A percentile compares a stretch with the other conserved stretches of the same genome.
Conservation (phyloP, 2,888 invertebrate species). For the Drosophila helvetica region DNA sequence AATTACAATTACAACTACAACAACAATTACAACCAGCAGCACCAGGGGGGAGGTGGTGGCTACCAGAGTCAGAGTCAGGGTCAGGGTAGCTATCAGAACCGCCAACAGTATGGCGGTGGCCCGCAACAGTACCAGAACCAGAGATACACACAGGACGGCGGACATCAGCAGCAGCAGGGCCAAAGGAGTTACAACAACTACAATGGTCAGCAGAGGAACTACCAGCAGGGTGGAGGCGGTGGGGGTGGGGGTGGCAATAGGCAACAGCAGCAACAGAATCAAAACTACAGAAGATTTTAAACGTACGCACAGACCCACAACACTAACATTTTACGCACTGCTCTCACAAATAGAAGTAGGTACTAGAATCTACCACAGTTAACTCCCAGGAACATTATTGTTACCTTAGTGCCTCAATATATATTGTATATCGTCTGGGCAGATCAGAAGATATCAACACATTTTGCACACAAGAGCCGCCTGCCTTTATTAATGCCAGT, state of each 20-base stretch:
- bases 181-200: slow-evolving; percentile 34
- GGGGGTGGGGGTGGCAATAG: slow-evolving; percentile 8
- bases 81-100: slow-evolving; percentile 26
- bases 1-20: slow-evolving; percentile 40
- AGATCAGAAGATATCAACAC: neutral
- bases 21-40: slow-evolving; percentile 31
- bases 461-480: neutral
- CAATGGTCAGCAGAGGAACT: slow-evolving; percentile 22
- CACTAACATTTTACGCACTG: neutral
- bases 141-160: slow-evolving; percentile 31
- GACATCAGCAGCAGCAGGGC: slow-evolving; percentile 22
- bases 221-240: slow-evolving; percentile 27
- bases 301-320: neutral
- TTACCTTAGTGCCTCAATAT: neutral
- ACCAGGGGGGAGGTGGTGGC: slow-evolving; percentile 19
- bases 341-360: neutral
- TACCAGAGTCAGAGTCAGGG: slow-evolving; percentile 24
- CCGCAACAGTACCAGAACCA: slow-evolving; percentile 14
- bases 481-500: neutral
- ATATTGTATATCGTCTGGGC: neutral
- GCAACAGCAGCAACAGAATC: slow-evolving; percentile 30
- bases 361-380: neutral
- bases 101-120: slow-evolving; percentile 28
- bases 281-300: slow-evolving; percentile 40
- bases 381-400: neutral